phyloP scores from a whole-genome alignment of 37 sponge, comb jelly and placozoan genomes.

The Spongia lamella region DNA sequence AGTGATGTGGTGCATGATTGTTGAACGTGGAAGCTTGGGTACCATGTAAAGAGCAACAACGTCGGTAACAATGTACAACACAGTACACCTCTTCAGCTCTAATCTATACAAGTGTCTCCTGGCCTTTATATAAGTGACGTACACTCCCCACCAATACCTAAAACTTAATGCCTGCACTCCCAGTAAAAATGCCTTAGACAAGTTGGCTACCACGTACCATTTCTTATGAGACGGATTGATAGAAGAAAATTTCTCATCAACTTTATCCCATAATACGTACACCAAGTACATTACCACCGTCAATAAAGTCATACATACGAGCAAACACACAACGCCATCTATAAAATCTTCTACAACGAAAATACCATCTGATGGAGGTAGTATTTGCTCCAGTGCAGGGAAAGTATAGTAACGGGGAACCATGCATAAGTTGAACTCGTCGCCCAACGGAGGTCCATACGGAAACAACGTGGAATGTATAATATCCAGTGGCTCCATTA shows the following conservation, averaged over 20 bases:
- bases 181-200: constrained; percentile 67
- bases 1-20: constrained; percentile 70
- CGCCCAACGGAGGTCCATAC: constrained; percentile 30
- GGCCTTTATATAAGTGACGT: neutral
- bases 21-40: constrained; percentile 75
- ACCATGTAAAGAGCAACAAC: constrained; percentile 76
- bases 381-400: constrained; percentile 11
- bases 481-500: constrained; percentile 59
- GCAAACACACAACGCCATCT: constrained; percentile 40
- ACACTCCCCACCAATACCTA: constrained; percentile 45
- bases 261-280: constrained; percentile 20
- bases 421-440: constrained; percentile 38
- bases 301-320: constrained; percentile 26
- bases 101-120: neutral
- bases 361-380: constrained; percentile 31
- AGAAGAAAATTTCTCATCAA: constrained; percentile 52
- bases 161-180: constrained; percentile 30
- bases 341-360: constrained; percentile 54
- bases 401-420: constrained; percentile 12
- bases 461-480: constrained; percentile 60
- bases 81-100: constrained; percentile 50
- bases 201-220: constrained; percentile 84
- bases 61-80: constrained; percentile 75
- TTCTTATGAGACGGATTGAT: constrained; percentile 83
- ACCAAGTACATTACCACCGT: constrained; percentile 14